Evolutionary conservation across 1,140 invertebrate genomes (phyloP).

Genomic region (Andricus grossulariae): DNA sequence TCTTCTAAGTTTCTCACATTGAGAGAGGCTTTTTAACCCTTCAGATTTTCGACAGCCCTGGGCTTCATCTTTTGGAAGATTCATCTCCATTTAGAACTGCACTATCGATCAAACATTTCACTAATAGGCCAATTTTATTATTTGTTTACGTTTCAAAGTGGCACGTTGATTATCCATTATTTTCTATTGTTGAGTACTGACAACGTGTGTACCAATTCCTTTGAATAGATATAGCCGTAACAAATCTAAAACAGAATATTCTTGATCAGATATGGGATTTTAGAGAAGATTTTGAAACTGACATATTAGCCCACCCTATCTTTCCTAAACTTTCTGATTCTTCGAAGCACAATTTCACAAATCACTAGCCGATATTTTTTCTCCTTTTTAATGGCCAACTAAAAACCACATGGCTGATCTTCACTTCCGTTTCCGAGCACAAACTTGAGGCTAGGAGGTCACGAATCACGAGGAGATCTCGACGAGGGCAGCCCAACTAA

Average conservation of each 20-base stretch:
- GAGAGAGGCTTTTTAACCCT: neutral
- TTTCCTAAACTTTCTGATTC: no score
- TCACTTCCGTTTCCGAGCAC: conserved; percentile 22
- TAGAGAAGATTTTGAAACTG: no score
- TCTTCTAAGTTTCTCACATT: neutral
- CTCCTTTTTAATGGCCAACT: neutral
- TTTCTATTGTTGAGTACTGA: no score
- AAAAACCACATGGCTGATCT: conserved; percentile 11
- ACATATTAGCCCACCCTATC: no score
- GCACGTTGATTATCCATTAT: no score
- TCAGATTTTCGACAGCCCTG: neutral
- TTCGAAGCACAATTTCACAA: neutral
- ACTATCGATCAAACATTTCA: no score
- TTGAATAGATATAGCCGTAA: no score
- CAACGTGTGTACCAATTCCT: no score
- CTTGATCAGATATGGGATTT: no score
- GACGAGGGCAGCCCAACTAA: conserved; percentile 27
- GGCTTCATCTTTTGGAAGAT: neutral
- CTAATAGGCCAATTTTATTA: no score
- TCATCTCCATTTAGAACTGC: neutral
- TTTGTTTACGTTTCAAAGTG: no score
- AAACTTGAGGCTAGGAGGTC: conserved; percentile 17
- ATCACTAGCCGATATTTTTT: neutral
- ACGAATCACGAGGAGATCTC: conserved; percentile 25
- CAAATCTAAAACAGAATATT: no score